phyloP scores from a whole-genome alignment of 2,888 invertebrate species.

The Melanostoma mellinum region DNA sequence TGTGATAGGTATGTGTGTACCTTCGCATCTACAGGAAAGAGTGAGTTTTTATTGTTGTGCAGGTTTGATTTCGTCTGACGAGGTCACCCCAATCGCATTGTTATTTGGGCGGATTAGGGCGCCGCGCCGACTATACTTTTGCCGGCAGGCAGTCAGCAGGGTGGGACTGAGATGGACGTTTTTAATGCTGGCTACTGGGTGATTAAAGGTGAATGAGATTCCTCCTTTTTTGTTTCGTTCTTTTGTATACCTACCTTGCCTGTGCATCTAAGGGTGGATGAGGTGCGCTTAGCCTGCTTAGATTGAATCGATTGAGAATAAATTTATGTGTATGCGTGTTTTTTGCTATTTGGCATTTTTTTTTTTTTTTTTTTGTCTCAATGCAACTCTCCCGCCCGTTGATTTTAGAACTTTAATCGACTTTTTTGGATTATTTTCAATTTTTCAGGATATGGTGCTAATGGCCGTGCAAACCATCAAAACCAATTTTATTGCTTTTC shows the following conservation, averaged over 20 bases:
- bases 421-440: slow-evolving; percentile 35
- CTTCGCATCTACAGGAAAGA: slow-evolving; percentile 9
- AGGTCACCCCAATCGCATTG: slow-evolving; percentile 71
- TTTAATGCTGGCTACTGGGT: slow-evolving; percentile 68
- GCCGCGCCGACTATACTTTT: slow-evolving; percentile 37
- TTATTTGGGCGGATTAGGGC: slow-evolving; percentile 72
- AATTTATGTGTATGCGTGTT: background rate
- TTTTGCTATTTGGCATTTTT: background rate
- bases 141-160: slow-evolving; percentile 13
- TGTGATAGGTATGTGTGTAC: background rate
- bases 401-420: slow-evolving; percentile 62
- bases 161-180: slow-evolving; percentile 50
- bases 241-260: slow-evolving; percentile 31
- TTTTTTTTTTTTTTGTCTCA: slow-evolving; percentile 16
- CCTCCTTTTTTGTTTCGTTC: slow-evolving; percentile 48
- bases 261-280: slow-evolving; percentile 47
- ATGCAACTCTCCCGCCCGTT: slow-evolving; percentile 51
- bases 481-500: slow-evolving; percentile 56
- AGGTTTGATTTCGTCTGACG: slow-evolving; percentile 65
- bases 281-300: slow-evolving; percentile 53
- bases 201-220: slow-evolving; percentile 72
- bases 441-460: slow-evolving; percentile 40
- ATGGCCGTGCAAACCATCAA: slow-evolving; percentile 57
- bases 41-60: slow-evolving; percentile 64
- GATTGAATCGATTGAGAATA: slow-evolving; percentile 51